Evolutionary conservation across 2,113 vertebrate species (phyloP), one percentile per base, ranked within the genome.

Genomic region (Epinephelus moara): DNA sequence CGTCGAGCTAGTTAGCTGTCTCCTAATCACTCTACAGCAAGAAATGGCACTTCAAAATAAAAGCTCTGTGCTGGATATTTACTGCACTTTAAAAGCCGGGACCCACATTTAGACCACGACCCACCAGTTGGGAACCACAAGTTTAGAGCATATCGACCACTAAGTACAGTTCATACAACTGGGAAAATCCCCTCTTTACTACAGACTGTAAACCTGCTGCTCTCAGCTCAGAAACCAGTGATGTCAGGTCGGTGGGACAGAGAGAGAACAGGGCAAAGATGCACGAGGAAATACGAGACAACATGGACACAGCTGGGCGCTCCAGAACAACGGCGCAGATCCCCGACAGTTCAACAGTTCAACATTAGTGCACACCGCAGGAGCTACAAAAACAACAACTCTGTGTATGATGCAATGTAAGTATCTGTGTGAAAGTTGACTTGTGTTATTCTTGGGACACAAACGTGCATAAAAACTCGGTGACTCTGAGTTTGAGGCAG

Each of bases 231-330:
- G 13, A 50, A 52, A 50, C 11, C 72, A 62, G 8, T 61, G 37
- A 40, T 27, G 64, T 63, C 8, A 76, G 4, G 17, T 53, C 14
- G 18, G 23, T 63, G n/a, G 18, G 30, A n/a, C 30, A 30, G 47
- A 71, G 15, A 63, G 30, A 53, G 60, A 53, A 25, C 37, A 64
- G 25, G 55, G 23, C 15, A 59, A 72, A 67, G 23, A 78, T 55
- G 61, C 8, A 15, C 3, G 11, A 18, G 13, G 23, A 17, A 45
- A 72, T 5, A 27, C 0, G 4, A 74, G 52, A 63, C 6, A 50
- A 66, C 37, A 30, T 45, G n/a, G 62, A 67, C 13, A 18, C 19
- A 53, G 23, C 13, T 77, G 53, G 23, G 4, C 45, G 37, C 33
- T 56, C n/a, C 19, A 18, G 30, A 13, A 45, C 61, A 63, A 62